Evolutionary conservation across 2,113 vertebrate genomes (phyloP).

Genomic region (Xenopus tropicalis): DNA sequence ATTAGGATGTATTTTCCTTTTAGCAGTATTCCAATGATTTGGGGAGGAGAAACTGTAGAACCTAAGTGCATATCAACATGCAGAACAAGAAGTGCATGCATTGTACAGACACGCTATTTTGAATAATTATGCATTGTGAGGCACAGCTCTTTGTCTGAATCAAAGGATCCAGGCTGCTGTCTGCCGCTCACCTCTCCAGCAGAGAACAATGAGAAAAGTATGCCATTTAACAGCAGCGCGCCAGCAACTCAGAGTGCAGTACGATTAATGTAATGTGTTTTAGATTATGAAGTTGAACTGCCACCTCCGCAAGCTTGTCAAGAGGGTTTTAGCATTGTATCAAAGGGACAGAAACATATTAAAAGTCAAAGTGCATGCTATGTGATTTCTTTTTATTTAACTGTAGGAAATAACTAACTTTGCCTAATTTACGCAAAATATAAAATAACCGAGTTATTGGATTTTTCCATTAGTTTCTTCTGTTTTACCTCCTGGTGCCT

Average conservation of each 20-base stretch:
- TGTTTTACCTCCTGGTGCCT: no score
- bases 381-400: no score
- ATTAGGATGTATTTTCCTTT: not conserved
- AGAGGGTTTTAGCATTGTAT: not conserved
- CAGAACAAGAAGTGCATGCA: not conserved
- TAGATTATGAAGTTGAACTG: slow-evolving; percentile 7
- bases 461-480: no score
- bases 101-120: not conserved
- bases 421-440: no score
- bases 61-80: not conserved
- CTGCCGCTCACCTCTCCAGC: not conserved
- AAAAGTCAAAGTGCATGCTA: no score
- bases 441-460: no score
- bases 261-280: not conserved
- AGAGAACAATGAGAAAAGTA: not conserved
- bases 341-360: not conserved
- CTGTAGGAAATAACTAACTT: no score
- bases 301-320: slow-evolving; percentile 1
- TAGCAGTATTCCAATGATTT: not conserved
- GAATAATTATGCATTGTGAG: not conserved
- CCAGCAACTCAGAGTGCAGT: not conserved
- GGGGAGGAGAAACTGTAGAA: not conserved
- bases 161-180: not conserved
- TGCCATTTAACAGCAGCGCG: not conserved
- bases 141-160: not conserved